A percentile compares a stretch with the other conserved stretches of the same genome.
These are phyloP conservation scores for Archilochus colubris DNA, from an alignment of 2,113 vertebrate species.

Conservation along the genomic window DNA sequence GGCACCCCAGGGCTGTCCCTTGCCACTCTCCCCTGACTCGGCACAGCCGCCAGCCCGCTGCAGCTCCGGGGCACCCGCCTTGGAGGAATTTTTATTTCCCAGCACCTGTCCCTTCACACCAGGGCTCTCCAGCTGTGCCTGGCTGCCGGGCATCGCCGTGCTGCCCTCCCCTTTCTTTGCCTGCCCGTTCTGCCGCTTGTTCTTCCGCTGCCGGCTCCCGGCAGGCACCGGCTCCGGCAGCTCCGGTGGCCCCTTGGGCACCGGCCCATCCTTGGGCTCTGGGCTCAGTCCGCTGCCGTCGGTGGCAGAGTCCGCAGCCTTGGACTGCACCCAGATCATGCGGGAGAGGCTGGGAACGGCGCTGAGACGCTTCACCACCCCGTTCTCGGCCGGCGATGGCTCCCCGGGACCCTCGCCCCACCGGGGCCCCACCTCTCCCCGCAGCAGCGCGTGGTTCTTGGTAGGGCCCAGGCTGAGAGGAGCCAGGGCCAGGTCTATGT, in stretches of 20 bases:
- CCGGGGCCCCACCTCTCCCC: conserved; percentile 73
- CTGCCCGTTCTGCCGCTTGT: conserved; percentile 86
- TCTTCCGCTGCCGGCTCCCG: conserved; percentile 84
- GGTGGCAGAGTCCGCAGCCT: conserved; percentile 72
- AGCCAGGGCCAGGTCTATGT: conserved; percentile 94
- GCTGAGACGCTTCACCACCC: conserved; percentile 87
- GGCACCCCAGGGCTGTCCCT: conserved; percentile 68
- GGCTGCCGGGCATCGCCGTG: background rate
- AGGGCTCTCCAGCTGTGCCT: conserved; percentile 71
- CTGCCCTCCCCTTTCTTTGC: conserved; percentile 70
- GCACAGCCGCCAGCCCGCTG: conserved; percentile 35
- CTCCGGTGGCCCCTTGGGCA: conserved; percentile 69
- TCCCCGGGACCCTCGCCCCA: conserved; percentile 73
- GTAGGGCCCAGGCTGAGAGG: conserved; percentile 89
- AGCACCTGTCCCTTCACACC: conserved; percentile 71
- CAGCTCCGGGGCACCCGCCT: conserved; percentile 1
- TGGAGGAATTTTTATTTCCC: conserved; percentile 74
- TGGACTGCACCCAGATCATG: conserved; percentile 91
- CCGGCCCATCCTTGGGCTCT: conserved; percentile 51
- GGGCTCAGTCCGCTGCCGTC: conserved; percentile 51
- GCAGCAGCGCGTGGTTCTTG: conserved; percentile 79
- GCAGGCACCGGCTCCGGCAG: background rate
- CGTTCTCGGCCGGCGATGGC: conserved; percentile 63
- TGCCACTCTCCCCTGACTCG: conserved; percentile 73
- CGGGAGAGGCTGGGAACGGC: conserved; percentile 90